Evolutionary conservation across 2,113 vertebrate genomes (phyloP), one percentile per base, ranked within the genome.

Genomic region (Gulo gulo): DNA sequence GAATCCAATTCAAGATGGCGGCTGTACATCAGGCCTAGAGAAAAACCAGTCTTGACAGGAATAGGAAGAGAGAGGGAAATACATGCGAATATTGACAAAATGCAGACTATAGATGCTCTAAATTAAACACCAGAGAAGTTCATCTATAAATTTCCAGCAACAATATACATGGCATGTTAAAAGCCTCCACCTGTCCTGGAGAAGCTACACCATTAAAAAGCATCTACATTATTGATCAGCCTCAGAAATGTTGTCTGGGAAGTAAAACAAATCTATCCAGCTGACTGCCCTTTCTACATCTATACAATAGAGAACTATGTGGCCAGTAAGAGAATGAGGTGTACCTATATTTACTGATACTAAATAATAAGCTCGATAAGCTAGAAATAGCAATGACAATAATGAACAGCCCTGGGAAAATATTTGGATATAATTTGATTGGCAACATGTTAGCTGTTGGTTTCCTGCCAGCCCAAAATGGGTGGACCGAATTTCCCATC

Each of bases 141-240:
- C 50, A 36, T 45, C 63, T 65, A 91, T 95, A 94, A 92, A 88
- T 95, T 76, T 76, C 18, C 34, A 84, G 57, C 74, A 91, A 76
- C 47, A 14, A 23, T 84, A 9, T 16, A 24, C 45, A 71, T 50
- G 31, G 80, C 47, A 24, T 92, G 84, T 91, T 95, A 92, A 97
- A 97, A 95, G 74, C 91, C 31, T 84, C 90, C 63, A 76, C 55
- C 61, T 95, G 69, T 80, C 69, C 93, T 81, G 80, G n/a, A 94
- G 69, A 95, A 97, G 39, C 34, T 84, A 57, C 74, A 61, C 73
- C 67, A 84, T 71, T 45, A 80, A 57, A 95, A 61, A 91, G 26
- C 91, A 71, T 45, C 76, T 97, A 36, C 93, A 97, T 97, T 96
- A 96, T 97, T 92, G 74, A 95, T 97, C 61, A 89, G 55, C 52